Evolutionary conservation across 2,888 invertebrate genomes (phyloP).

Genomic region (Agapostemon virescens): DNA sequence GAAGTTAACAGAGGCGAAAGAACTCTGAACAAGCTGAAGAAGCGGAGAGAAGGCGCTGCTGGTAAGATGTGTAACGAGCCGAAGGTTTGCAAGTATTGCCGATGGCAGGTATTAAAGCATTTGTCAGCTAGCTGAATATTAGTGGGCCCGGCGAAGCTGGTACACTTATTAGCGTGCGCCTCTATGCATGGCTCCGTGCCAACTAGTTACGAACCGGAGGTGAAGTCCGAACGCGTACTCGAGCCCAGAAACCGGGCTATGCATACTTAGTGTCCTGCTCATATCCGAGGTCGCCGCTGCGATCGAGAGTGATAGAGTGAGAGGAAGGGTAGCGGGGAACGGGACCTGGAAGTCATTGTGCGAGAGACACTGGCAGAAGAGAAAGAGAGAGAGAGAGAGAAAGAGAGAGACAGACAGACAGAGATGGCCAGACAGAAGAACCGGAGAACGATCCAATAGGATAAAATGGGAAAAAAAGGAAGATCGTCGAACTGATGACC

Average conservation of each 20-base stretch:
- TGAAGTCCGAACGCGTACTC: constrained; percentile 71
- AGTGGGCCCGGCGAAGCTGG: constrained; percentile 60
- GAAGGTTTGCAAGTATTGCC: constrained; percentile 67
- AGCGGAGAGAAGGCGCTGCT: neutral
- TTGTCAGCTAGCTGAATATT: constrained; percentile 77
- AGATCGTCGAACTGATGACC: constrained; percentile 41
- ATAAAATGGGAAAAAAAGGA: constrained; percentile 34
- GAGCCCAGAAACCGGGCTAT: constrained; percentile 63
- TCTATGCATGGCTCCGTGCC: constrained; percentile 78
- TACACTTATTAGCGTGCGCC: constrained; percentile 73
- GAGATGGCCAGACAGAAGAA: neutral
- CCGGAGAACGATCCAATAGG: constrained; percentile 16
- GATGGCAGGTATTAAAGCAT: constrained; percentile 79
- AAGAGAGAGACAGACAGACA: neutral
- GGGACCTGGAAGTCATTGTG: constrained; percentile 3
- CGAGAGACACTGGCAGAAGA: neutral
- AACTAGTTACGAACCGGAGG: constrained; percentile 77
- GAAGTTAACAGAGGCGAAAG: constrained; percentile 33
- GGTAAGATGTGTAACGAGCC: constrained; percentile 48
- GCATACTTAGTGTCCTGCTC: constrained; percentile 64
- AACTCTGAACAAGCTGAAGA: constrained; percentile 27
- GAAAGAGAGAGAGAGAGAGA: neutral
- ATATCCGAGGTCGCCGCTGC: constrained; percentile 38
- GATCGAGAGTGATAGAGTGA: neutral
- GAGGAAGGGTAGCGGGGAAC: neutral